Conservation (phyloP, 2,888 invertebrate genomes). For the Germaria angustata region DNA sequence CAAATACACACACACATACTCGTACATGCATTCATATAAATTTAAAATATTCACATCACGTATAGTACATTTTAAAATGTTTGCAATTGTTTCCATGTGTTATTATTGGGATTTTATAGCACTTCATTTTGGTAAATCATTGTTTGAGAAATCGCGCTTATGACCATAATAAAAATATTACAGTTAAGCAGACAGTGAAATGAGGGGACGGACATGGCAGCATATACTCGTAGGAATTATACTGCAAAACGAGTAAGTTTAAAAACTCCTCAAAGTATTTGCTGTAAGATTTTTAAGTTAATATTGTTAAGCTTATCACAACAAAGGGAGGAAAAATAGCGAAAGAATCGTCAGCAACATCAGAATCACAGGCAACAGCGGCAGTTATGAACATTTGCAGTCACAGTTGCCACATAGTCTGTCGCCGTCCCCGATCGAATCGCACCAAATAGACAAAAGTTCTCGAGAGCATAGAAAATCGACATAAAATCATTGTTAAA, state of each 20-base stretch:
- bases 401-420: too few species aligned
- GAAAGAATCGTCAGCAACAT: not conserved
- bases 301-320: conserved; percentile 52
- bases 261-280: conserved; percentile 35
- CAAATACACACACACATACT: not conserved
- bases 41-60: conserved; percentile 49
- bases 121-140: conserved; percentile 54
- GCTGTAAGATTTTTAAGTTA: conserved; percentile 51
- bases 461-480: too few species aligned
- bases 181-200: conserved; percentile 37
- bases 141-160: conserved; percentile 46
- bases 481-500: too few species aligned
- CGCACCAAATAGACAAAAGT: too few species aligned
- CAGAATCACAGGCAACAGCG: conserved; percentile 16
- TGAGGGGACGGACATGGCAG: conserved; percentile 19
- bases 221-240: not conserved
- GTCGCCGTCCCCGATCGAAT: too few species aligned
- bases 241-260: conserved; percentile 8
- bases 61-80: conserved; percentile 49
- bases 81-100: conserved; percentile 57
- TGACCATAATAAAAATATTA: conserved; percentile 34
- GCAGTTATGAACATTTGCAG: conserved; percentile 5
- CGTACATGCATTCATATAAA: not conserved
- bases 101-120: conserved; percentile 55
- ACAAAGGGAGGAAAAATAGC: not conserved